Conservation (phyloP, 2,888 invertebrate species). For the Vandiemenella viatica region DNA sequence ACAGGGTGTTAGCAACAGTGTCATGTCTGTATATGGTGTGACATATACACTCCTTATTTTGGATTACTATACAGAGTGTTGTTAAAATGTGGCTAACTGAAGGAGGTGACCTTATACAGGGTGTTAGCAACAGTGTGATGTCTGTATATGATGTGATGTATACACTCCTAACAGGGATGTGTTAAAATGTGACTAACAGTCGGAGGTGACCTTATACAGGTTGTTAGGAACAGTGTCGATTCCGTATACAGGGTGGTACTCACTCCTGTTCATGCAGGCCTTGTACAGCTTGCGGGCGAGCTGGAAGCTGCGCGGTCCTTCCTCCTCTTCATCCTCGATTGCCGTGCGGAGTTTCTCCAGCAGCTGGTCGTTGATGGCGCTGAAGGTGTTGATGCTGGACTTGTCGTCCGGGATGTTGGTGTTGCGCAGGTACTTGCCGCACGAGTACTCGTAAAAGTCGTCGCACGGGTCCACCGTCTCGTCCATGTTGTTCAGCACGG, state of each 20-base stretch:
- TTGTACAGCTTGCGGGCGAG: conserved; percentile 70
- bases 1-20: not conserved
- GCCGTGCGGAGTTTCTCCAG: conserved; percentile 51
- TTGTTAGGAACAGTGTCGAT: not conserved
- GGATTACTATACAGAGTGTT: not conserved
- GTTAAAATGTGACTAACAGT: not conserved
- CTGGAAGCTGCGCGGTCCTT: conserved; percentile 46
- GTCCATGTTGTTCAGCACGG: conserved; percentile 56
- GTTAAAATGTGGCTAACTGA: no score
- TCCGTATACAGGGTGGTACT: conserved; percentile 27
- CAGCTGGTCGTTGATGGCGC: conserved; percentile 55
- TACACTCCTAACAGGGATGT: not conserved
- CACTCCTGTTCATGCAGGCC: conserved; percentile 80
- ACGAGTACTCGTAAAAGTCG: conserved; percentile 68
- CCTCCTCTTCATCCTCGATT: conserved; percentile 42
- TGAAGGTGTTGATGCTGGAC: conserved; percentile 49
- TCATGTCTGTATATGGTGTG: not conserved
- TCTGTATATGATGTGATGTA: not conserved
- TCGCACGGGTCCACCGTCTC: conserved; percentile 58
- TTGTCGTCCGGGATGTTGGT: conserved; percentile 70
- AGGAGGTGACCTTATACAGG: not conserved
- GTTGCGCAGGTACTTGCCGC: conserved; percentile 55
- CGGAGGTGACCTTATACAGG: not conserved
- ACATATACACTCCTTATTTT: not conserved
- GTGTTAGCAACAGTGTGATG: not conserved